phyloP scores from a whole-genome alignment of 2,888 invertebrate species.

The Drosophila multiciliata region DNA sequence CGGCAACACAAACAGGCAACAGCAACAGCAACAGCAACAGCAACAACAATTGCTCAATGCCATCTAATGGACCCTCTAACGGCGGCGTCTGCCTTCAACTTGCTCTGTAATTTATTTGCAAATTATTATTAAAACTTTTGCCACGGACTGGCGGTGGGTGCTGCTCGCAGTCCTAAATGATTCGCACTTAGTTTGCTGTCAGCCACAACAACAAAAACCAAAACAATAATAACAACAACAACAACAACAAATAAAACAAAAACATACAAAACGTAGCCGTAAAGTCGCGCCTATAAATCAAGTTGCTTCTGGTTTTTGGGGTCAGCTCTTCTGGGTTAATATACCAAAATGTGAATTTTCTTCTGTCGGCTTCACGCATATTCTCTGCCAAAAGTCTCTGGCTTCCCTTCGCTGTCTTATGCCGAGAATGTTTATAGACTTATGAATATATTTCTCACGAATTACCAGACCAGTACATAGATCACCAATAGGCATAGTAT shows the following conservation, averaged over 20 bases:
- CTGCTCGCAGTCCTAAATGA: conserved; percentile 57
- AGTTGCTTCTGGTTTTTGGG: conserved; percentile 43
- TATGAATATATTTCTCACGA: conserved; percentile 2
- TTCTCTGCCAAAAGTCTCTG: not conserved
- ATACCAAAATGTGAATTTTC: conserved; percentile 44
- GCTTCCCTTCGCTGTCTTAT: not conserved
- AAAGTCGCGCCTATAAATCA: conserved; percentile 75
- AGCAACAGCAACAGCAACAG: not conserved
- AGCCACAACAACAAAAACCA: conserved; percentile 58
- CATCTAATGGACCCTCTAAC: conserved; percentile 62
- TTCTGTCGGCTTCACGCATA: not conserved
- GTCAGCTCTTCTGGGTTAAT: conserved; percentile 46
- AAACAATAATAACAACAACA: conserved; percentile 8
- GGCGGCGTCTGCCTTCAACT: conserved; percentile 65
- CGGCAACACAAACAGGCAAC: not conserved
- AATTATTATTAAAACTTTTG: conserved; percentile 83
- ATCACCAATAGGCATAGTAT: not conserved
- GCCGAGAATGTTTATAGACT: conserved; percentile 7
- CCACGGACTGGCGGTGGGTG: conserved; percentile 45
- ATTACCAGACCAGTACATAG: not conserved
- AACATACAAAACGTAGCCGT: conserved; percentile 60
- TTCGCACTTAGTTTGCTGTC: conserved; percentile 78
- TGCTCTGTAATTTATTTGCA: conserved; percentile 81
- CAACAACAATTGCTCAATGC: conserved; percentile 61
- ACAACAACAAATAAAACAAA: conserved; percentile 24